phyloP scores from a whole-genome alignment of 2,888 invertebrate genomes.

The Alentia gelatinosa region DNA sequence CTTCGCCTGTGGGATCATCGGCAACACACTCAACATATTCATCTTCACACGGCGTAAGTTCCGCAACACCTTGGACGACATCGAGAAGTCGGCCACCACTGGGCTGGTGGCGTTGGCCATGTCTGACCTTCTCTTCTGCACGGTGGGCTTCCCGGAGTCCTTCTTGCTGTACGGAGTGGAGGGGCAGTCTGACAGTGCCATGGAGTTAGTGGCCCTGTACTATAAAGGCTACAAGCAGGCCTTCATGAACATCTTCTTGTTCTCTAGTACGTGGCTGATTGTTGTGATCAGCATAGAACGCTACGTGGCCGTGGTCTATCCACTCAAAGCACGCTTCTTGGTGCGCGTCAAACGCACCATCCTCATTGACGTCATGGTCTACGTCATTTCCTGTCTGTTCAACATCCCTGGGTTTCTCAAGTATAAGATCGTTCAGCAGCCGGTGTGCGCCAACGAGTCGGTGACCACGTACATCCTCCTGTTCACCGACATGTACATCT shows the following conservation, averaged over 20 bases:
- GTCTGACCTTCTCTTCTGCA: slow-evolving; percentile 61
- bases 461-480: background rate
- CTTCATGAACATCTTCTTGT: slow-evolving; percentile 53
- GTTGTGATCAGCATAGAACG: slow-evolving; percentile 53
- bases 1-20: slow-evolving; percentile 42
- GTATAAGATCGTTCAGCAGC: background rate
- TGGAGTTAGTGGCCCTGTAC: slow-evolving; percentile 39
- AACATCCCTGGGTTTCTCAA: slow-evolving; percentile 55
- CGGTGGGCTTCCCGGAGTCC: slow-evolving; percentile 54
- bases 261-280: slow-evolving; percentile 54
- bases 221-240: slow-evolving; percentile 46
- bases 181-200: background rate
- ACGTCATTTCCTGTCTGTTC: slow-evolving; percentile 41
- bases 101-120: slow-evolving; percentile 61
- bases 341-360: slow-evolving; percentile 50
- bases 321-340: slow-evolving; percentile 36
- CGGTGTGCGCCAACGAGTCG: background rate
- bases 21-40: slow-evolving; percentile 50
- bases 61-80: slow-evolving; percentile 51
- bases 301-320: slow-evolving; percentile 52
- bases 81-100: slow-evolving; percentile 61
- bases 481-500: slow-evolving; percentile 6
- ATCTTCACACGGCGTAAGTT: slow-evolving; percentile 46
- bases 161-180: background rate
- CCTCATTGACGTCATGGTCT: slow-evolving; percentile 34